Conservation (phyloP, 2,888 invertebrate genomes). For the Ormyrus pomaceus region DNA sequence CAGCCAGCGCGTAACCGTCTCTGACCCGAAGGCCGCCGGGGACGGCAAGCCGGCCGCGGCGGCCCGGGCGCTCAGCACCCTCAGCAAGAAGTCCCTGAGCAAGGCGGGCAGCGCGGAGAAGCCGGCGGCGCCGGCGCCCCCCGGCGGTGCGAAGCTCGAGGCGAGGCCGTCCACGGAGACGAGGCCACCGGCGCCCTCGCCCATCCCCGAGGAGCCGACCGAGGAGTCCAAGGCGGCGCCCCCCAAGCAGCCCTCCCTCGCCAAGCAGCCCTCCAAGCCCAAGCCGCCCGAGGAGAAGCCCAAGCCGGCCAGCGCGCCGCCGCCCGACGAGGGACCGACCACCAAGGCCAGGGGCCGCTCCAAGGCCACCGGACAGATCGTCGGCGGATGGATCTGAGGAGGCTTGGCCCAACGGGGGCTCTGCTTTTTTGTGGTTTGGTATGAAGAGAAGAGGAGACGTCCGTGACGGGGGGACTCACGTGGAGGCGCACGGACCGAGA, state of each 20-base stretch:
- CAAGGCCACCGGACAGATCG: slow-evolving; percentile 84
- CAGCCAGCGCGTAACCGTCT: slow-evolving; percentile 42
- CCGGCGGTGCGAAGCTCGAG: slow-evolving; percentile 40
- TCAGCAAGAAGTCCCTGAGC: slow-evolving; percentile 43
- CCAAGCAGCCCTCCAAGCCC: background rate
- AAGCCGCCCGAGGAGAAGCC: slow-evolving; percentile 14
- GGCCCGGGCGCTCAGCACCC: slow-evolving; percentile 48
- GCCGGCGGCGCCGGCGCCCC: slow-evolving; percentile 54
- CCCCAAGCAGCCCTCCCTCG: background rate
- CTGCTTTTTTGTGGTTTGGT: background rate
- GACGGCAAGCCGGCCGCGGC: slow-evolving; percentile 31
- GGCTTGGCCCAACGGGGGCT: background rate
- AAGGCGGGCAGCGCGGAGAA: slow-evolving; percentile 59
- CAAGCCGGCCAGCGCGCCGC: slow-evolving; percentile 59
- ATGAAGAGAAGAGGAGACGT: too few relatives aligned
- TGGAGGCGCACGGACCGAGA: slow-evolving; percentile 43
- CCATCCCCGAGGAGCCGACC: slow-evolving; percentile 78
- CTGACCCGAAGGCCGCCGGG: slow-evolving; percentile 33
- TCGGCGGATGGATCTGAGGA: slow-evolving; percentile 84
- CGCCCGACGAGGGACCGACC: slow-evolving; percentile 67
- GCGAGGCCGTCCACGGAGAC: slow-evolving; percentile 53
- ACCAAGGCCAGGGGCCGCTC: slow-evolving; percentile 81
- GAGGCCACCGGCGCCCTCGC: slow-evolving; percentile 75
- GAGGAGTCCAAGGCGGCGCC: slow-evolving; percentile 1
- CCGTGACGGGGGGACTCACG: background rate